A percentile compares a stretch with the other conserved stretches of the same genome.
Evolutionary conservation across 2,797 vertebrate genomes (phyloP).

Genomic region (Huso huso): DNA sequence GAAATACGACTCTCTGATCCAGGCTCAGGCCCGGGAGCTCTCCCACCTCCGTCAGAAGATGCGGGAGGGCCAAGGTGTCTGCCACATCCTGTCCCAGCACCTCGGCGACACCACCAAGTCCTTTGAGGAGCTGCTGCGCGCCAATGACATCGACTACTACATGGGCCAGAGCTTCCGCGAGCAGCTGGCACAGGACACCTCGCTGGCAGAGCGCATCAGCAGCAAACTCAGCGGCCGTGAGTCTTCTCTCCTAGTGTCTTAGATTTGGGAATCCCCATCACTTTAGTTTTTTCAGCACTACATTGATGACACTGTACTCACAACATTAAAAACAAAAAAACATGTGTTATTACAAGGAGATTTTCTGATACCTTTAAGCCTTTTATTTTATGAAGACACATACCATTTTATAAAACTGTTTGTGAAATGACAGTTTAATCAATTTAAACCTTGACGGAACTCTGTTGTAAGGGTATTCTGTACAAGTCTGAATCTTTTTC

Average conservation of each 20-base stretch:
- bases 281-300: too few species aligned
- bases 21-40: constrained; percentile 86
- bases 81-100: constrained; percentile 72
- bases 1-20: constrained; percentile 79
- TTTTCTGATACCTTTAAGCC: too few species aligned
- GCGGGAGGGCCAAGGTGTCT: constrained; percentile 65
- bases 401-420: too few species aligned
- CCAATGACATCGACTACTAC: constrained; percentile 85
- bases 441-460: too few species aligned
- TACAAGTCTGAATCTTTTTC: neutral
- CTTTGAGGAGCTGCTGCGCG: constrained; percentile 82
- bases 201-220: constrained; percentile 59
- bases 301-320: too few species aligned
- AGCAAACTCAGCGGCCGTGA: constrained; percentile 71
- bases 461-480: too few species aligned
- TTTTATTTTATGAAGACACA: too few species aligned
- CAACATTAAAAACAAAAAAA: too few species aligned
- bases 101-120: constrained; percentile 68
- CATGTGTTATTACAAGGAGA: too few species aligned
- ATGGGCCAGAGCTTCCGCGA: constrained; percentile 84
- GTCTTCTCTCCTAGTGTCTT: constrained; percentile 22
- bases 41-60: constrained; percentile 78
- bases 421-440: too few species aligned
- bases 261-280: neutral
- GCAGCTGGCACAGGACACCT: constrained; percentile 69